Percentiles rank a stretch among this genome's conserved stretches.
Conservation (phyloP, 2,113 vertebrate species). For the Ascaphus truei region DNA sequence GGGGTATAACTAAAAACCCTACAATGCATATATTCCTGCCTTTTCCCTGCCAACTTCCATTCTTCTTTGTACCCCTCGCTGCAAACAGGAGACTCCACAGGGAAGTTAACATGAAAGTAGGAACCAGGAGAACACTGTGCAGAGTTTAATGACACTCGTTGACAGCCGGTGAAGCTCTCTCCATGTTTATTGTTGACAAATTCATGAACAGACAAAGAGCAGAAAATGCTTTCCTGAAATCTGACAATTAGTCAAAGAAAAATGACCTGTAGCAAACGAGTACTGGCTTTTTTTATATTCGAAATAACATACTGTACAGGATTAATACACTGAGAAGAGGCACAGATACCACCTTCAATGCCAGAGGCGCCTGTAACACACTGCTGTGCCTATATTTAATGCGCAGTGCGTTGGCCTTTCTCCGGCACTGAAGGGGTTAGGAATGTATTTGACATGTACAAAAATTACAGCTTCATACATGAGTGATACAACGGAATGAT, state of each 20-base stretch:
- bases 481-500: constrained; percentile 7
- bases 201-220: constrained; percentile 4
- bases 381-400: background rate
- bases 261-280: constrained; percentile 16
- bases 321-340: constrained; percentile 25
- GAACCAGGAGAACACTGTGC: too few relatives aligned
- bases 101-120: too few relatives aligned
- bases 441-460: constrained; percentile 41
- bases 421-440: background rate
- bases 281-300: constrained; percentile 27
- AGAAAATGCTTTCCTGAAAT: background rate
- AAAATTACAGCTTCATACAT: constrained; percentile 32
- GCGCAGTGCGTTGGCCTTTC: background rate
- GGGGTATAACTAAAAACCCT: too few relatives aligned
- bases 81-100: too few relatives aligned
- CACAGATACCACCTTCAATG: background rate
- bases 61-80: too few relatives aligned
- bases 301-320: constrained; percentile 27
- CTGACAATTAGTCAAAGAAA: background rate
- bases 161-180: background rate
- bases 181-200: background rate
- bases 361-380: background rate
- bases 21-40: too few relatives aligned
- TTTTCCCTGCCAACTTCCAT: too few relatives aligned
- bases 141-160: too few relatives aligned